Conservation (phyloP, 2,797 vertebrate genomes). For the Bovichtus diacanthus region DNA sequence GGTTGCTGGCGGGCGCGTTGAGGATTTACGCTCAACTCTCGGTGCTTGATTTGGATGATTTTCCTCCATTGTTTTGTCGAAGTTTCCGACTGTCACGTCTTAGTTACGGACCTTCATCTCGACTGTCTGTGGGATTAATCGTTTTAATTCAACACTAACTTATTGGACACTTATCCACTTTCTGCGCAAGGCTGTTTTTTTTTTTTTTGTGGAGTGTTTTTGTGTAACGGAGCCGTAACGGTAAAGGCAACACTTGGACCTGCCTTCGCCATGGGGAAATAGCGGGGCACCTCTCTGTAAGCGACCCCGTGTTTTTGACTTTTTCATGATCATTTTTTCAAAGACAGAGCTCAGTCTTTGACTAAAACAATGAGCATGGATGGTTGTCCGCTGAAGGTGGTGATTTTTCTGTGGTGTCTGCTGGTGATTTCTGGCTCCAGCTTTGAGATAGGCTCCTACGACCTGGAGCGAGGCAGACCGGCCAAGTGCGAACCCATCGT, state of each 20-base stretch:
- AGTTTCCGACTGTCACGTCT: slow-evolving; percentile 66
- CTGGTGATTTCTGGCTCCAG: slow-evolving; percentile 84
- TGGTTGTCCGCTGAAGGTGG: slow-evolving; percentile 80
- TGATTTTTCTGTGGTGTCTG: slow-evolving; percentile 87
- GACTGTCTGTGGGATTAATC: slow-evolving; percentile 41
- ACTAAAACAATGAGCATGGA: slow-evolving; percentile 82
- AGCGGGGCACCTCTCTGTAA: slow-evolving; percentile 44
- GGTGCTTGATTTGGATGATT: slow-evolving; percentile 22
- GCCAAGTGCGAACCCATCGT: slow-evolving; percentile 93
- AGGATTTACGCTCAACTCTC: slow-evolving; percentile 48
- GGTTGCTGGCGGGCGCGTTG: not conserved
- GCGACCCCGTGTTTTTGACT: slow-evolving; percentile 37
- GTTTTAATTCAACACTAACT: slow-evolving; percentile 13
- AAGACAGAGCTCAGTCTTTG: slow-evolving; percentile 20
- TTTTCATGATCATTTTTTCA: slow-evolving; percentile 40
- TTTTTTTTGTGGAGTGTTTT: not conserved
- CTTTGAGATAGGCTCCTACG: slow-evolving; percentile 91
- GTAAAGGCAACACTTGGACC: slow-evolving; percentile 32
- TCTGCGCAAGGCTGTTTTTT: not conserved
- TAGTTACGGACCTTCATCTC: slow-evolving; percentile 34
- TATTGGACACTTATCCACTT: not conserved
- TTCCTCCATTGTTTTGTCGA: slow-evolving; percentile 50
- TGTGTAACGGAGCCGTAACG: slow-evolving; percentile 39
- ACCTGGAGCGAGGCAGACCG: slow-evolving; percentile 90
- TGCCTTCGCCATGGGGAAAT: slow-evolving; percentile 70